Conservation (phyloP, 1,140 invertebrate genomes). For the Antheraea mylitta region DNA sequence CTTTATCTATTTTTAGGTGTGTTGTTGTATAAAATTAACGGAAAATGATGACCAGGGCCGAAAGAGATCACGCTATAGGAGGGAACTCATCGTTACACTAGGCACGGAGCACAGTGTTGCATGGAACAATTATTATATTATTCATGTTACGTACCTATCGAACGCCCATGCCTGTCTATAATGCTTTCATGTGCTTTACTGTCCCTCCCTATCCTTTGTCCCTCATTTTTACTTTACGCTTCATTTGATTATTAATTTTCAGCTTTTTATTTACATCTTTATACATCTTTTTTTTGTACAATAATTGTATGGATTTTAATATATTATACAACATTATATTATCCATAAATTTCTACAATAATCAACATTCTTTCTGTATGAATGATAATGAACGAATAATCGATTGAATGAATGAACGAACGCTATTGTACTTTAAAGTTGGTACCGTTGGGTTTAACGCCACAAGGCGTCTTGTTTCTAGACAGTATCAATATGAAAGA, state of each 20-base stretch:
- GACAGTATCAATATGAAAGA: too few relatives aligned
- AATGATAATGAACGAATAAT: too few relatives aligned
- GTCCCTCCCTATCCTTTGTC: neutral
- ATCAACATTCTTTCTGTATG: too few relatives aligned
- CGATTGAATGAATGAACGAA: too few relatives aligned
- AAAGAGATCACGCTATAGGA: slow-evolving; percentile 61
- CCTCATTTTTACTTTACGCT: neutral
- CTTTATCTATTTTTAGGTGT: slow-evolving; percentile 59
- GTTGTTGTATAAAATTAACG: slow-evolving; percentile 48
- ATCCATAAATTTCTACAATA: too few relatives aligned
- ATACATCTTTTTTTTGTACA: too few relatives aligned
- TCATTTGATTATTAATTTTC: neutral
- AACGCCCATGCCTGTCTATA: neutral
- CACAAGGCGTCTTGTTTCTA: too few relatives aligned
- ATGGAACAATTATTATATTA: slow-evolving; percentile 34
- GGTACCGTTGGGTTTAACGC: too few relatives aligned
- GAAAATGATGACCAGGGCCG: slow-evolving; percentile 74
- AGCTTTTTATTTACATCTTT: neutral
- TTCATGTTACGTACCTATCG: neutral
- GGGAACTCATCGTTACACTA: slow-evolving; percentile 42
- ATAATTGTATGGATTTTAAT: too few relatives aligned
- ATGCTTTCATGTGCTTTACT: slow-evolving; percentile 10
- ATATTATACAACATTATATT: too few relatives aligned
- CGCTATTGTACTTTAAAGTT: too few relatives aligned
- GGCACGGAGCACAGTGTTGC: slow-evolving; percentile 58